Evolutionary conservation across 2,888 invertebrate genomes (phyloP).

Genomic region (Thymelicus acteon): DNA sequence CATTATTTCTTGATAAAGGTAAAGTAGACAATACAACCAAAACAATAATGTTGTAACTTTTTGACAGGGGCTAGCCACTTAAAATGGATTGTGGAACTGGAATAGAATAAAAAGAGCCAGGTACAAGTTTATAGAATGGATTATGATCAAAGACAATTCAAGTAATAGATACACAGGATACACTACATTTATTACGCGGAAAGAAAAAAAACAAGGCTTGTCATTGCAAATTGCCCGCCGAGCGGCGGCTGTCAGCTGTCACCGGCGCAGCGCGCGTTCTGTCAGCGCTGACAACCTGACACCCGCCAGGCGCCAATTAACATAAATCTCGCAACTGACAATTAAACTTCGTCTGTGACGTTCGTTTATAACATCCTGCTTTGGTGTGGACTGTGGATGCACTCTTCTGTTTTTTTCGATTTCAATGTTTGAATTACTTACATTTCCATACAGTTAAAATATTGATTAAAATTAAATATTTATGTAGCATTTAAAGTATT

Average conservation of each 20-base stretch:
- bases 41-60: too few species aligned
- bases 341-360: conserved; percentile 48
- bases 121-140: too few species aligned
- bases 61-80: too few species aligned
- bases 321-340: conserved; percentile 53
- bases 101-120: too few species aligned
- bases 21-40: too few species aligned
- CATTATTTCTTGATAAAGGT: too few species aligned
- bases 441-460: too few species aligned
- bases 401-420: not conserved
- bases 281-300: conserved; percentile 68
- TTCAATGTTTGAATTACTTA: not conserved
- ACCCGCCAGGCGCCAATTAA: conserved; percentile 53
- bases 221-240: conserved; percentile 24
- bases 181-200: not conserved
- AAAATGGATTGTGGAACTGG: too few species aligned
- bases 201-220: conserved; percentile 12
- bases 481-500: too few species aligned
- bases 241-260: conserved; percentile 27
- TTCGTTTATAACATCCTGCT: conserved; percentile 20
- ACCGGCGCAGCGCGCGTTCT: conserved; percentile 52
- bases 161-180: not conserved
- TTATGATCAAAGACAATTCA: not conserved
- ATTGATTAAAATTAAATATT: too few species aligned
- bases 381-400: not conserved